These are phyloP conservation scores for Psilopsiagon aymara DNA, from an alignment of 2,113 vertebrate genomes.

Conservation along the genomic window DNA sequence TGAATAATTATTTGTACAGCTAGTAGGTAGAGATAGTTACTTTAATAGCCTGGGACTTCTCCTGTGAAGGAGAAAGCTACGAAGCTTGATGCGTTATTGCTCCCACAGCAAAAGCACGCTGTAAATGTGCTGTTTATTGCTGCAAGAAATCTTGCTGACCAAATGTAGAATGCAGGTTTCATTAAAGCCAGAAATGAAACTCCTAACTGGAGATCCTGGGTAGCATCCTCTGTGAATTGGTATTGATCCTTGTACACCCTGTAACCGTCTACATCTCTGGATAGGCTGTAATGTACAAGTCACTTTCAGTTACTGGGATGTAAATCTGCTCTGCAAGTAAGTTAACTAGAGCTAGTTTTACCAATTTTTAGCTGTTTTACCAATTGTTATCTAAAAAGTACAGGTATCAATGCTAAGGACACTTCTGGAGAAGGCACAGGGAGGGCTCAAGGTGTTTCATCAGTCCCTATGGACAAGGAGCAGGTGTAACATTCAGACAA, in stretches of 20 bases:
- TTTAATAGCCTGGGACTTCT: background rate
- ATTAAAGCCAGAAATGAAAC: slow-evolving; percentile 63
- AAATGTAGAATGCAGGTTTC: slow-evolving; percentile 43
- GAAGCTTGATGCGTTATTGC: background rate
- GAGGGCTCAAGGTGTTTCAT: background rate
- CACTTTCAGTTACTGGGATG: background rate
- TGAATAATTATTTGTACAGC: background rate
- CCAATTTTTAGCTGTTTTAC: background rate
- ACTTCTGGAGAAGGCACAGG: background rate
- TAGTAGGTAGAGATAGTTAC: background rate
- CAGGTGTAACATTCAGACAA: accelerated
- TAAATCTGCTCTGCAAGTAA: background rate
- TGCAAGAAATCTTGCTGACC: slow-evolving; percentile 56
- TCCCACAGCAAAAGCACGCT: background rate
- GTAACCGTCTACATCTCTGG: background rate
- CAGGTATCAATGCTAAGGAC: background rate
- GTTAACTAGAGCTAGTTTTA: background rate
- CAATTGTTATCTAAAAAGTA: background rate
- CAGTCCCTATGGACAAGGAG: background rate
- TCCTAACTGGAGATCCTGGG: background rate
- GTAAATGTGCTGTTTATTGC: slow-evolving; percentile 36
- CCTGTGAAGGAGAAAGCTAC: background rate
- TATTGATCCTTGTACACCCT: slow-evolving; percentile 52
- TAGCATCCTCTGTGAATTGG: slow-evolving; percentile 46
- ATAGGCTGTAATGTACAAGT: background rate